Conservation (phyloP, 2,797 vertebrate genomes). For the Coilia nasus region DNA sequence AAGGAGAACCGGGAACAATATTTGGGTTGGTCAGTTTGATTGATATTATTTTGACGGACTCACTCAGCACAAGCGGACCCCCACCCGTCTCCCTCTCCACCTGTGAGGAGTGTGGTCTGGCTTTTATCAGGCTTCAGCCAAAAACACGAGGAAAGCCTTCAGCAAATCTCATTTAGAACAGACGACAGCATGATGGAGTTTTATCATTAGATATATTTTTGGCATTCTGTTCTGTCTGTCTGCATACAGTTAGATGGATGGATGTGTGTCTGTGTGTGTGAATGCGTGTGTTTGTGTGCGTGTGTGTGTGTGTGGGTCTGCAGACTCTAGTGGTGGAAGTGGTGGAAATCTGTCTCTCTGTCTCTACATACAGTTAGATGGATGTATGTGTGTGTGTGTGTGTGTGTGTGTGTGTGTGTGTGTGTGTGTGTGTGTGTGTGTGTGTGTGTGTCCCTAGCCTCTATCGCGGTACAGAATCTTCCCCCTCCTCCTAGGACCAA, state of each 20-base stretch:
- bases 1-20: conserved; percentile 63
- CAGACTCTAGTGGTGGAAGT: too few relatives aligned
- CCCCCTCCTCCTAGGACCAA: background rate
- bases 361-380: too few relatives aligned
- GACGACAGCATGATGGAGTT: background rate
- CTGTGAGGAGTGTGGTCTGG: conserved; percentile 2
- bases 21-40: conserved; percentile 70
- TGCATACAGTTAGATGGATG: background rate
- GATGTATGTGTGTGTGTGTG: background rate
- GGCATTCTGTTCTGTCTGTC: conserved; percentile 2
- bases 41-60: conserved; percentile 72
- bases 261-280: background rate
- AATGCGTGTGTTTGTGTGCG: background rate
- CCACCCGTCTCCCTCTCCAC: background rate
- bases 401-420: conserved; percentile 5
- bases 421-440: background rate
- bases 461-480: background rate
- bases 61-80: conserved; percentile 57
- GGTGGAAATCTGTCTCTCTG: too few relatives aligned
- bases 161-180: background rate
- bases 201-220: conserved; percentile 15
- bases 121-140: background rate
- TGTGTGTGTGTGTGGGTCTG: background rate
- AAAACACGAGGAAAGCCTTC: background rate
- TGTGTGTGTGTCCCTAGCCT: background rate